phyloP scores from a whole-genome alignment of 2,797 vertebrate genomes.

The Myotis findleyi region DNA sequence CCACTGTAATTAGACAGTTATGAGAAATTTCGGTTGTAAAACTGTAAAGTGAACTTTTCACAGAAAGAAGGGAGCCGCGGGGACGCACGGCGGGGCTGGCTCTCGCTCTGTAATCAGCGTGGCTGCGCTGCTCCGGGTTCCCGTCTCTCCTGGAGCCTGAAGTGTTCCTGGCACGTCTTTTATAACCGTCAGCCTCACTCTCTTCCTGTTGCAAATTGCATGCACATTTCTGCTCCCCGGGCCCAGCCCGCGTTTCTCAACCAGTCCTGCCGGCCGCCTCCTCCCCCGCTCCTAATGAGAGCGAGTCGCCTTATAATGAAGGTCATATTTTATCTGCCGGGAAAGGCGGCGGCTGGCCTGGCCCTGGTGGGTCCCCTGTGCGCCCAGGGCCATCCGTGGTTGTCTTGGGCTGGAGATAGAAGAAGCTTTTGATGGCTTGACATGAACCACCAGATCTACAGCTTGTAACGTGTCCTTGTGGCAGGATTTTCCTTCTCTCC shows the following conservation, averaged over 20 bases:
- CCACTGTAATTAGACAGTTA: background rate
- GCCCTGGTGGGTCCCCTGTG: slow-evolving; percentile 69
- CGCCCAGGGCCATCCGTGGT: slow-evolving; percentile 75
- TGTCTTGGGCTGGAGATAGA: slow-evolving; percentile 79
- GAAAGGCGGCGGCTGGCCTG: slow-evolving; percentile 68
- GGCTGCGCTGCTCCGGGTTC: background rate
- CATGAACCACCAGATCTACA: slow-evolving; percentile 88
- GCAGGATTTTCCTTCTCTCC: slow-evolving; percentile 82
- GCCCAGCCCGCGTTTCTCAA: slow-evolving; percentile 72
- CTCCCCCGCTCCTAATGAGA: slow-evolving; percentile 67
- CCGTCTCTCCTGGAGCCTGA: slow-evolving; percentile 46
- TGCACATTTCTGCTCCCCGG: slow-evolving; percentile 85
- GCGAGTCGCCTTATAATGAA: slow-evolving; percentile 85
- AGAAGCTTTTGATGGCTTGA: slow-evolving; percentile 87
- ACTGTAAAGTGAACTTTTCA: background rate
- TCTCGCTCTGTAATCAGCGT: background rate
- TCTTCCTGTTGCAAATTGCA: slow-evolving; percentile 86
- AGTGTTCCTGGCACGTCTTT: slow-evolving; percentile 65
- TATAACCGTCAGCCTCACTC: slow-evolving; percentile 80
- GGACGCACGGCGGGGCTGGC: background rate
- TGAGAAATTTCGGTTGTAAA: background rate
- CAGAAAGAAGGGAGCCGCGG: background rate
- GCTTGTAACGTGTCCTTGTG: slow-evolving; percentile 86
- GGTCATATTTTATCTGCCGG: slow-evolving; percentile 81
- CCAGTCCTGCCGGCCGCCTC: slow-evolving; percentile 57